Conservation (phyloP, 1,140 invertebrate species). For the Diorhabda sublineata region DNA sequence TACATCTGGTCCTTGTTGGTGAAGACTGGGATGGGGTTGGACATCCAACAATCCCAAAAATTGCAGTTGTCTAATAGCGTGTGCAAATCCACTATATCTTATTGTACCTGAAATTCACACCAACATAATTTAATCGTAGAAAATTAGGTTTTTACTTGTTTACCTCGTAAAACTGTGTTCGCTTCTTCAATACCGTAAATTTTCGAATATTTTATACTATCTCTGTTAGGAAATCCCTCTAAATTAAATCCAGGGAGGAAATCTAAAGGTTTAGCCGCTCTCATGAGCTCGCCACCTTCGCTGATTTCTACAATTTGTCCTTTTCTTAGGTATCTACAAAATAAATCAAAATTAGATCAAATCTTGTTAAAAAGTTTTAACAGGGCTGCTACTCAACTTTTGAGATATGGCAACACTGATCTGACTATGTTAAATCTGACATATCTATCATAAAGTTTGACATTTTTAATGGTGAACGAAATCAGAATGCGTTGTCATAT, state of each 20-base stretch:
- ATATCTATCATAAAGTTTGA: too few species aligned
- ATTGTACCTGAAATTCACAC: conserved; percentile 18
- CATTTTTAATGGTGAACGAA: too few species aligned
- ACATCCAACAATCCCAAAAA: conserved; percentile 84
- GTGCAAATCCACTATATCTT: conserved; percentile 72
- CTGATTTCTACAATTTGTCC: conserved; percentile 87
- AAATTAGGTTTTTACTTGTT: conserved; percentile 49
- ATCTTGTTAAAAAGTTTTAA: too few species aligned
- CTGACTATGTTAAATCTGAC: too few species aligned
- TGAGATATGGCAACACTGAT: too few species aligned
- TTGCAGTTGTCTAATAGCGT: conserved; percentile 82
- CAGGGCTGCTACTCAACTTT: too few species aligned
- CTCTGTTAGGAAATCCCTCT: conserved; percentile 94
- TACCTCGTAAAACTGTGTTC: conserved; percentile 81
- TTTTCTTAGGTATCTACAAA: conserved; percentile 60
- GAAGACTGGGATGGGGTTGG: conserved; percentile 80
- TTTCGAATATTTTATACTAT: conserved; percentile 85
- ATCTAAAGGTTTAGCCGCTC: conserved; percentile 68
- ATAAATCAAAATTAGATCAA: background rate
- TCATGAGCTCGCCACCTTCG: conserved; percentile 84
- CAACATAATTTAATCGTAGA: conserved; percentile 58
- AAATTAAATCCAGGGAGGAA: conserved; percentile 96
- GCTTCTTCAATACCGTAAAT: conserved; percentile 85
- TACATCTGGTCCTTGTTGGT: conserved; percentile 91
- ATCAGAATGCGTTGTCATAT: too few species aligned